Percentiles rank a stretch among this genome's conserved stretches.
These are phyloP conservation scores for Isaurus tuberculatus DNA, from an alignment of 92 coral and sea anemone genomes.

Conservation along the genomic window DNA sequence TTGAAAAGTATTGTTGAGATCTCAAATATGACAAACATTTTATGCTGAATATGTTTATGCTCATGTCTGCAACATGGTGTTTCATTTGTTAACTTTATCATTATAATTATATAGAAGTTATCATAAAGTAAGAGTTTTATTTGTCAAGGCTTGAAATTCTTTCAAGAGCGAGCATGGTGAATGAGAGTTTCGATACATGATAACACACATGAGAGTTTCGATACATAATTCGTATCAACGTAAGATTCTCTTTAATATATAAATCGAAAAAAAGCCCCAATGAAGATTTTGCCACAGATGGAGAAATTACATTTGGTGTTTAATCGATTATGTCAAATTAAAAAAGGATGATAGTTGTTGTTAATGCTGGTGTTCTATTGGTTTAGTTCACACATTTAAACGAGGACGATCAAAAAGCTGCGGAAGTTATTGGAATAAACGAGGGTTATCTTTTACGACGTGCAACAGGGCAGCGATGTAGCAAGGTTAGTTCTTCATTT, in stretches of 20 bases:
- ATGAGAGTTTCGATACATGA: too few species aligned
- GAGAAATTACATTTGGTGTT: too few species aligned
- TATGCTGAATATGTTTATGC: background rate
- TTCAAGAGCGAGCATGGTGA: too few species aligned
- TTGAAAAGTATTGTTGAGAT: conserved; percentile 31
- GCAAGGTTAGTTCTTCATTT: conserved; percentile 78
- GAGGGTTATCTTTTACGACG: conserved; percentile 76
- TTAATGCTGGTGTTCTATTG: background rate
- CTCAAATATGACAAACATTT: conserved; percentile 33
- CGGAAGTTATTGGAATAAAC: conserved; percentile 77
- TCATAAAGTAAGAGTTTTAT: too few species aligned
- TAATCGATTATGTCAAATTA: background rate
- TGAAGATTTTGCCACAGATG: too few species aligned
- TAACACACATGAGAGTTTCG: too few species aligned
- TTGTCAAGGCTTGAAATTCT: too few species aligned
- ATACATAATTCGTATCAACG: too few species aligned
- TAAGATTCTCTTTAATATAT: too few species aligned
- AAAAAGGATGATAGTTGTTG: too few species aligned
- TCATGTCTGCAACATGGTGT: background rate
- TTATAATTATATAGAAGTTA: too few species aligned
- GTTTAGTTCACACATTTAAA: conserved; percentile 69
- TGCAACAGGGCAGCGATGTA: conserved; percentile 72
- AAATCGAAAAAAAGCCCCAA: too few species aligned
- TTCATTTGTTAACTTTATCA: background rate
- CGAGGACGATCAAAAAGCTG: conserved; percentile 78